Evolutionary conservation across 1,140 invertebrate genomes (phyloP).

Genomic region (Campoletis sonorensis): DNA sequence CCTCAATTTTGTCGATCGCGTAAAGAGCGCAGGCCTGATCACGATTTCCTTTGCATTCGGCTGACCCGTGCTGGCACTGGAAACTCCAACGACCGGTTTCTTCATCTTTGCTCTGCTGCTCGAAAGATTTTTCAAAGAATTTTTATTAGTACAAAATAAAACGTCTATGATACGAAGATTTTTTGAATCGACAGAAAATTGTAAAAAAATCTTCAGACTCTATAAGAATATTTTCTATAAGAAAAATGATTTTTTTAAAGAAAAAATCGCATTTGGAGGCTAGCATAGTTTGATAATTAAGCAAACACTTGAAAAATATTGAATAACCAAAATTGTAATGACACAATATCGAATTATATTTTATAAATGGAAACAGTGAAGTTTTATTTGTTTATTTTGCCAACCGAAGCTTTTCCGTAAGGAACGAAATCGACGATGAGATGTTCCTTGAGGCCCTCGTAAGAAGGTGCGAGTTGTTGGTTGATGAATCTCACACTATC

Average conservation of each 20-base stretch:
- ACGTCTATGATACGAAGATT: background rate
- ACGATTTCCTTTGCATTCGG: conserved; percentile 82
- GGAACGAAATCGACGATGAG: conserved; percentile 80
- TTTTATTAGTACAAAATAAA: too few relatives aligned
- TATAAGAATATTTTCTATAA: too few relatives aligned
- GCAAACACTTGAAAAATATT: too few relatives aligned
- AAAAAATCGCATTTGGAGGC: too few relatives aligned
- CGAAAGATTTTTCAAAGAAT: background rate
- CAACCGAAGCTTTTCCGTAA: conserved; percentile 87
- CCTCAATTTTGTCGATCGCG: conserved; percentile 59
- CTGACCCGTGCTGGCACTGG: conserved; percentile 82
- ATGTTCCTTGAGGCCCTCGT: conserved; percentile 73
- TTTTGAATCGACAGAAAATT: too few relatives aligned
- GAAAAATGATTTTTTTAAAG: too few relatives aligned
- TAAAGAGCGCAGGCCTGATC: conserved; percentile 81
- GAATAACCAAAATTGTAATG: too few relatives aligned
- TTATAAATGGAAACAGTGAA: background rate
- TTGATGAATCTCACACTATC: conserved; percentile 85
- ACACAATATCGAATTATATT: background rate
- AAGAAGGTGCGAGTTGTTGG: conserved; percentile 75
- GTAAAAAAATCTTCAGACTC: too few relatives aligned
- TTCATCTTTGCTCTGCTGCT: conserved; percentile 62
- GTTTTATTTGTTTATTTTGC: conserved; percentile 48
- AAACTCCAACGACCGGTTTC: conserved; percentile 76
- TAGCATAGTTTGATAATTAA: too few relatives aligned